Evolutionary conservation across 2,888 invertebrate genomes (phyloP).

Genomic region (Zaprionus lineosus): DNA sequence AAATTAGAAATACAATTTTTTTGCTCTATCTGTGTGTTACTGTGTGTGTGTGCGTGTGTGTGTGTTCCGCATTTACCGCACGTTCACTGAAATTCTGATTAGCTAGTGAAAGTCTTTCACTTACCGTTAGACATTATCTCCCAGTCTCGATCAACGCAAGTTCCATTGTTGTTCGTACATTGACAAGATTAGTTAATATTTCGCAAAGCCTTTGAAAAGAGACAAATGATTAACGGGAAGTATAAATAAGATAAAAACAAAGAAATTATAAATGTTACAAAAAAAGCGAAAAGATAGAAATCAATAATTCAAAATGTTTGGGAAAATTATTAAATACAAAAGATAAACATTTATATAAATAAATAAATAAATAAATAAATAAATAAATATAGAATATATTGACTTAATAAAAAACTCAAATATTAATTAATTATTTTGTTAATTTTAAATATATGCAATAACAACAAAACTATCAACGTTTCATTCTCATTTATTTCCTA

Average conservation of each 20-base stretch:
- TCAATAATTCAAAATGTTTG: no score
- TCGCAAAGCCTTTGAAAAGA: neutral
- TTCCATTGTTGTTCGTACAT: neutral
- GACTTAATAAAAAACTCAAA: no score
- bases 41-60: slow-evolving; percentile 20
- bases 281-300: no score
- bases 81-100: slow-evolving; percentile 69
- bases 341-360: no score
- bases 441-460: no score
- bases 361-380: no score
- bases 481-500: no score
- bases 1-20: slow-evolving; percentile 20
- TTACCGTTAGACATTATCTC: slow-evolving; percentile 42
- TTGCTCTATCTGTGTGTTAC: slow-evolving; percentile 8
- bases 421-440: no score
- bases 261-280: neutral
- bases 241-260: neutral
- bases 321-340: no score
- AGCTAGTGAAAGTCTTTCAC: slow-evolving; percentile 64
- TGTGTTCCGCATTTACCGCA: no score
- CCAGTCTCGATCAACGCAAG: slow-evolving; percentile 27
- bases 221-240: neutral
- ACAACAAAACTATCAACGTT: no score
- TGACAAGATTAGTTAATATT: slow-evolving; percentile 2
- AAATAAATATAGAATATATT: no score